These are phyloP conservation scores for Plagiodera versicolora DNA, from an alignment of 2,888 invertebrate genomes.

Conservation along the genomic window DNA sequence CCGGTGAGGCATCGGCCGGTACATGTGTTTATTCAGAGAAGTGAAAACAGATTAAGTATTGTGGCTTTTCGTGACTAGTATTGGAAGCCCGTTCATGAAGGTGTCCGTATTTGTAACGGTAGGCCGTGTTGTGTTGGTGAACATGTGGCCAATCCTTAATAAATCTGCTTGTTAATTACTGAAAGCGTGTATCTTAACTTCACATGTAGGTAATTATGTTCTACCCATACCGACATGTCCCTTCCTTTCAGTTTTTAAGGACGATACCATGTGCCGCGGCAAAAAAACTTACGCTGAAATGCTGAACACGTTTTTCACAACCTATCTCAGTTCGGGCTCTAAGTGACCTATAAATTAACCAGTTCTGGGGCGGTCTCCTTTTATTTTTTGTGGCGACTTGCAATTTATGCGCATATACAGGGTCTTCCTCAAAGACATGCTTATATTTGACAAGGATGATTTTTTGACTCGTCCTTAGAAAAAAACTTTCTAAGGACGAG, in stretches of 20 bases:
- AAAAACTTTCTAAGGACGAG: too few species aligned
- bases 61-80: slow-evolving; percentile 46
- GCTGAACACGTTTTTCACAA: slow-evolving; percentile 47
- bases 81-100: slow-evolving; percentile 43
- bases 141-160: slow-evolving; percentile 49
- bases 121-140: slow-evolving; percentile 44
- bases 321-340: slow-evolving; percentile 44
- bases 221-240: slow-evolving; percentile 37
- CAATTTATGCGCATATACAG: background rate
- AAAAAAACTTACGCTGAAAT: slow-evolving; percentile 28
- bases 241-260: slow-evolving; percentile 33
- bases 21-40: slow-evolving; percentile 9
- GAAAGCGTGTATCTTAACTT: slow-evolving; percentile 46
- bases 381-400: background rate
- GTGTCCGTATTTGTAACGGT: slow-evolving; percentile 51
- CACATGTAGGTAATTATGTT: slow-evolving; percentile 46
- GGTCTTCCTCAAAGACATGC: too few species aligned
- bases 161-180: slow-evolving; percentile 52
- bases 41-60: slow-evolving; percentile 36
- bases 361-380: background rate
- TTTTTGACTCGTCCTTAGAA: too few species aligned
- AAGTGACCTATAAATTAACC: slow-evolving; percentile 49
- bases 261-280: slow-evolving; percentile 40
- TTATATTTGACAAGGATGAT: too few species aligned
- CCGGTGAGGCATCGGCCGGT: slow-evolving; percentile 1